These are phyloP conservation scores for Mantis religiosa DNA, from an alignment of 2,888 invertebrate species.

Conservation along the genomic window DNA sequence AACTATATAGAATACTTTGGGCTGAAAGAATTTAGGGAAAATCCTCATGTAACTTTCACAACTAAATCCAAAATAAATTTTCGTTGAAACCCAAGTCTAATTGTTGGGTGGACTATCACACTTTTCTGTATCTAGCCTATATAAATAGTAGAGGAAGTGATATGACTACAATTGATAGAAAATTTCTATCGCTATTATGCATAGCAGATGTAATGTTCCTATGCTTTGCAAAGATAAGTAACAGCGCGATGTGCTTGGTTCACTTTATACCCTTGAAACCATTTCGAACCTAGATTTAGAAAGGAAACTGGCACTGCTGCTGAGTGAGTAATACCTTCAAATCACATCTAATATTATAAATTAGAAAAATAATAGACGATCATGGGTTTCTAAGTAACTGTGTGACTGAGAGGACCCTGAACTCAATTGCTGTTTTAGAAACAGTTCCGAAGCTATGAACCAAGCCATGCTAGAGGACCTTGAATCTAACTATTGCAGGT, in stretches of 20 bases:
- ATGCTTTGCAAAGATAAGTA: too few relatives aligned
- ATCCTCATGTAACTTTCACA: too few relatives aligned
- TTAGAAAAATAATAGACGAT: neutral
- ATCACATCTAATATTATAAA: neutral
- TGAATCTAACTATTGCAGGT: neutral
- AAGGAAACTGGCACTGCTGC: neutral
- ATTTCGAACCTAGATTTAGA: neutral
- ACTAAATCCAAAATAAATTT: too few relatives aligned
- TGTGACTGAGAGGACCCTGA: neutral
- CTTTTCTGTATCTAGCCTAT: too few relatives aligned
- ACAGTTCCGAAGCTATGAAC: neutral
- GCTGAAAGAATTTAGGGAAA: too few relatives aligned
- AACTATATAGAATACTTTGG: too few relatives aligned
- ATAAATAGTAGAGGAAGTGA: too few relatives aligned
- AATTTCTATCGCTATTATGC: too few relatives aligned
- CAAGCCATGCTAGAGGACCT: neutral
- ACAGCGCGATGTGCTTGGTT: neutral
- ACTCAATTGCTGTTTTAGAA: neutral
- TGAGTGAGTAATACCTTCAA: neutral
- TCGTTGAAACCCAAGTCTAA: too few relatives aligned
- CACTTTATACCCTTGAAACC: neutral
- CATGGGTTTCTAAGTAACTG: neutral
- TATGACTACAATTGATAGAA: too few relatives aligned
- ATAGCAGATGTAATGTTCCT: too few relatives aligned
- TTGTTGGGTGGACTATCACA: too few relatives aligned